Conservation (phyloP, 2,888 invertebrate species). For the Napeogenes inachia region DNA sequence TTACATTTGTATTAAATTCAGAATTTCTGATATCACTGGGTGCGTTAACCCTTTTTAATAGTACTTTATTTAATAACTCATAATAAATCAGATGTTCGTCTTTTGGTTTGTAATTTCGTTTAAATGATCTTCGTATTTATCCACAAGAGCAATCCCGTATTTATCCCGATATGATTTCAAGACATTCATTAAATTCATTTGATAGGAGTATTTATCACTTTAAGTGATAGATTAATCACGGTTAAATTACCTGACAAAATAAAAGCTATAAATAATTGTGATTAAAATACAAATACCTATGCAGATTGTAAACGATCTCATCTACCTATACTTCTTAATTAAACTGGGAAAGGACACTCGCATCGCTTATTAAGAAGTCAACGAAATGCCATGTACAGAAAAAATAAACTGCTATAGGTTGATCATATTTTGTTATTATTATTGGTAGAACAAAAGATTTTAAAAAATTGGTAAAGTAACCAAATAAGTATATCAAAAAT, state of each 20-base stretch:
- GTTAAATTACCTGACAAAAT: constrained; percentile 44
- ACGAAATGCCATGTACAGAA: constrained; percentile 54
- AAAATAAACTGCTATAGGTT: constrained; percentile 33
- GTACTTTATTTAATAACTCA: too few relatives aligned
- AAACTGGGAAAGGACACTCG: constrained; percentile 52
- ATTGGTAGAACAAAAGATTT: too few relatives aligned
- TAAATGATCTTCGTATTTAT: too few relatives aligned
- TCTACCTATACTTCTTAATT: constrained; percentile 61
- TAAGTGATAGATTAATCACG: constrained; percentile 43
- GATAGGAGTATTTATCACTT: constrained; percentile 40
- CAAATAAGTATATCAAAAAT: too few relatives aligned
- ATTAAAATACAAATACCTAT: constrained; percentile 58
- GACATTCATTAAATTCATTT: constrained; percentile 10
- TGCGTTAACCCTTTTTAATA: background rate
- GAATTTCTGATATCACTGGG: constrained; percentile 29
- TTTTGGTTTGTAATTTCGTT: too few relatives aligned
- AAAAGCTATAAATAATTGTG: constrained; percentile 57
- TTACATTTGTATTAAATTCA: constrained; percentile 48
- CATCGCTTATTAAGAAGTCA: constrained; percentile 66
- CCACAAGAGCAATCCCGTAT: too few relatives aligned
- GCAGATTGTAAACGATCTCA: constrained; percentile 39
- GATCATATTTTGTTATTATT: constrained; percentile 8
- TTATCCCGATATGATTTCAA: background rate
- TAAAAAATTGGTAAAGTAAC: too few relatives aligned
- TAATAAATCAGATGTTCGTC: too few relatives aligned